Base-by-base conservation (phyloP, 1,140 invertebrate genomes). In the Pollicipes pollicipes region DNA sequence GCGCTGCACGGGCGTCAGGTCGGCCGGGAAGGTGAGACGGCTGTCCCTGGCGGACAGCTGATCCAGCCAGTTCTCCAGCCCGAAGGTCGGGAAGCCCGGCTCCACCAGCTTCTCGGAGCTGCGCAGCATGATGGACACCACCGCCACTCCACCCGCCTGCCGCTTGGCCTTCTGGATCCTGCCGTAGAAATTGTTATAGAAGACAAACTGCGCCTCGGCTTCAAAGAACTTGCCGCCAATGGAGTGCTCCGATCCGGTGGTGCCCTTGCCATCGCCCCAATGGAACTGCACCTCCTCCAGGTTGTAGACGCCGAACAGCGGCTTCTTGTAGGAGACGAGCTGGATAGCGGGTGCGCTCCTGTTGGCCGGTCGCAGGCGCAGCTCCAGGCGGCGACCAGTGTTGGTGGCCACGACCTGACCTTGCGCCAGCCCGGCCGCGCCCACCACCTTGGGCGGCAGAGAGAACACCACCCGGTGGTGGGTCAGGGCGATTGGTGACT, bases 201-300 rank as follows among this genome's bases (percentile, higher is more conserved):
- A 35, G 35, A 35, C 17, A 35, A 35, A 35, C 6, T 35, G 35
- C 6, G 17, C 35, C 17, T 35, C 35, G 17, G 35, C 35, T 6
- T 35, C 35, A 17, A 35, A 35, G 35, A 35, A 35, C 6, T 80
- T 77, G 28, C 79, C 80, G 70, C 86, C 82, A 45, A 91, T 82
- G 0, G 83, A 86, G 76, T 91, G 89, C 76, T 91, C 90, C 0
- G 88, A 88, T 8, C 84, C 84, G 6, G 75, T 69, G 24, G 76
- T 75, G 71, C 80, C 77, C 21, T 30, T 27, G 24, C 79, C 77
- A 13, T 76, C 76, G 69, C 84, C 83, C 87, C 88, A 90, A 76
- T 91, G 90, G 75, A 91, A 85, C 75, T 91, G 90, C 30, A 90
- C 81, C 76, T 88, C 86, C 37, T 85, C 82, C 66, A 90, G 79